phyloP scores from a whole-genome alignment of 2,113 vertebrate genomes.

The Lathamus discolor region DNA sequence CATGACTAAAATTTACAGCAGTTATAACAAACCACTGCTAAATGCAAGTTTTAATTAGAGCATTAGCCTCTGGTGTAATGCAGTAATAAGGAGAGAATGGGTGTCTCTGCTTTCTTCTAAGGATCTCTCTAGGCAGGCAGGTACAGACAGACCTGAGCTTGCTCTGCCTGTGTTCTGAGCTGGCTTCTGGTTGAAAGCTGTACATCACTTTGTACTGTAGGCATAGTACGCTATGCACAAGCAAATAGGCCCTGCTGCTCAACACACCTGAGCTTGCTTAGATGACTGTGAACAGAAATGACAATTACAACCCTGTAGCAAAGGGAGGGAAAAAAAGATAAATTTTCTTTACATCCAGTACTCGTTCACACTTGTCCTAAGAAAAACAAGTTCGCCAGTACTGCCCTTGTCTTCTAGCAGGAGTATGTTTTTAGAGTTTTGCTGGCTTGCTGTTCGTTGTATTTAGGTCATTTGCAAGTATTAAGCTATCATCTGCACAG shows the following conservation, averaged over 20 bases:
- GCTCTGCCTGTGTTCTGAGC: not conserved
- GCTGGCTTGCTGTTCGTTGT: not conserved
- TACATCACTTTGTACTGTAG: not conserved
- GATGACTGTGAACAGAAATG: not conserved
- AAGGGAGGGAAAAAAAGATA: not conserved
- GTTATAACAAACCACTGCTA: not conserved
- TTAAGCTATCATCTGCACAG: slow-evolving; percentile 6
- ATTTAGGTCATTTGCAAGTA: slow-evolving; percentile 7
- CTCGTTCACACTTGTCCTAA: slow-evolving; percentile 13
- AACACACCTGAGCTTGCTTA: not conserved
- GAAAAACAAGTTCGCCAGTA: not conserved
- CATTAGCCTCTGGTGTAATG: slow-evolving; percentile 39
- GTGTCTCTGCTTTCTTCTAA: slow-evolving; percentile 17
- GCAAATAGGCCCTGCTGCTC: not conserved
- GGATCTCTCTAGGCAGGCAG: not conserved
- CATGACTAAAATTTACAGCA: not conserved
- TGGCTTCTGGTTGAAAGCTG: slow-evolving; percentile 2
- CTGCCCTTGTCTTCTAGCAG: not conserved
- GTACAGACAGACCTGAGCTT: slow-evolving; percentile 42
- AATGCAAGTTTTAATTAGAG: slow-evolving; percentile 52
- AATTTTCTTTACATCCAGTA: not conserved
- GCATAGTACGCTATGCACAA: not conserved
- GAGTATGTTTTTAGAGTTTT: not conserved
- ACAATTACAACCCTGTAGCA: not conserved
- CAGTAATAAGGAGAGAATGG: slow-evolving; percentile 28